Evolutionary conservation across 2,797 vertebrate species (phyloP).

Genomic region (Sparidentex hasta): DNA sequence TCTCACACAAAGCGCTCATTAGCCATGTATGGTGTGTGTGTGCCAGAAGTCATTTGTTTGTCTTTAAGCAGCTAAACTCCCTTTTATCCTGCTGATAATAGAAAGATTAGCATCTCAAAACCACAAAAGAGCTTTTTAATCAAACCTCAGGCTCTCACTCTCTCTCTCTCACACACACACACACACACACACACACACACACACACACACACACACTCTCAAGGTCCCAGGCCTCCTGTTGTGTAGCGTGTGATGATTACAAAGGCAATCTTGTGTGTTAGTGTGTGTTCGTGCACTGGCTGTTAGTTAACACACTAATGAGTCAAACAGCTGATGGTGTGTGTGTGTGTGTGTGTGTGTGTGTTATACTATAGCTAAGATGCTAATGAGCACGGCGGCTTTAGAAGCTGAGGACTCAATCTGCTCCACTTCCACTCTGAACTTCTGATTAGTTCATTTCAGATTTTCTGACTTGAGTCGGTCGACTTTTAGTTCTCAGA

Average conservation of each 20-base stretch:
- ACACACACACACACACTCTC: slow-evolving; percentile 28
- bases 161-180: slow-evolving; percentile 33
- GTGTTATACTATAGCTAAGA: slow-evolving; percentile 9
- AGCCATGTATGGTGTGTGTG: slow-evolving; percentile 64
- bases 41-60: slow-evolving; percentile 80
- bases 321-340: slow-evolving; percentile 38
- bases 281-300: neutral
- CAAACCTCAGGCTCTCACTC: slow-evolving; percentile 56
- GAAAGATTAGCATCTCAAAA: slow-evolving; percentile 81
- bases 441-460: slow-evolving; percentile 14
- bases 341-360: slow-evolving; percentile 18
- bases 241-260: slow-evolving; percentile 63
- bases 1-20: slow-evolving; percentile 62
- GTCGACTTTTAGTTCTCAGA: neutral
- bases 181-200: slow-evolving; percentile 16
- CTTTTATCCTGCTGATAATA: slow-evolving; percentile 78
- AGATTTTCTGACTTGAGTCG: neutral
- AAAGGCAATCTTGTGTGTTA: slow-evolving; percentile 49
- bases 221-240: slow-evolving; percentile 64
- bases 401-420: slow-evolving; percentile 53
- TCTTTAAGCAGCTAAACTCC: slow-evolving; percentile 80
- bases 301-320: slow-evolving; percentile 49
- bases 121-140: slow-evolving; percentile 77
- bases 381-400: slow-evolving; percentile 55
- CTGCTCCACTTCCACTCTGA: slow-evolving; percentile 36